A percentile compares a stretch with the other conserved stretches of the same genome.
Evolutionary conservation across 2,888 invertebrate genomes (phyloP).

Genomic region (Barypeithes pellucidus): DNA sequence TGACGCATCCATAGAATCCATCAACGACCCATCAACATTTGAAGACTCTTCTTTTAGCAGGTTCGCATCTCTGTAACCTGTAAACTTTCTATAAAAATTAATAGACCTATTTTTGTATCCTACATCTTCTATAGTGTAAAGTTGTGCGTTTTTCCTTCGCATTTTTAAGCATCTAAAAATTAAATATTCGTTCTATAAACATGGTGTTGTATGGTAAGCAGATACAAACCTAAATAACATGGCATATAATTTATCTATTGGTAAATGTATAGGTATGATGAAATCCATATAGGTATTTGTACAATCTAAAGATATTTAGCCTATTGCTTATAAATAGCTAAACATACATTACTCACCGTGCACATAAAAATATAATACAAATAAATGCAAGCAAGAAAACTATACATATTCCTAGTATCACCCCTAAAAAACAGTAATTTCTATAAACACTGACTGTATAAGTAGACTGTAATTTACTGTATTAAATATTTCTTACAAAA

Average conservation of each 20-base stretch:
- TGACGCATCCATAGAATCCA: constrained; percentile 37
- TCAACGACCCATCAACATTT: background rate
- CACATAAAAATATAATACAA: constrained; percentile 14
- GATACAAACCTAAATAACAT: too few species aligned
- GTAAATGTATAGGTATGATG: too few species aligned
- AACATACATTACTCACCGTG: constrained; percentile 1
- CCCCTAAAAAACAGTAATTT: constrained; percentile 7
- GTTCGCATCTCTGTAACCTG: background rate
- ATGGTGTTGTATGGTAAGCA: too few species aligned
- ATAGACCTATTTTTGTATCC: constrained; percentile 20
- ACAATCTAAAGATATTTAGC: too few species aligned
- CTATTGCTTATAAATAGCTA: too few species aligned
- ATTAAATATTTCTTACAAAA: background rate
- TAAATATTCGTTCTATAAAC: too few species aligned
- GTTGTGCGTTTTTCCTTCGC: constrained; percentile 21
- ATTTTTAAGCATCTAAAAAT: constrained; percentile 7
- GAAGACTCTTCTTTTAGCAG: constrained; percentile 7
- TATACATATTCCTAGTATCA: constrained; percentile 3
- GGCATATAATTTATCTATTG: too few species aligned
- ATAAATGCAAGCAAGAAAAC: constrained; percentile 3
- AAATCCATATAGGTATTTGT: too few species aligned
- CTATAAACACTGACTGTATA: too few species aligned
- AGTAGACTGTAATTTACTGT: background rate
- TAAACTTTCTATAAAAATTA: constrained; percentile 27
- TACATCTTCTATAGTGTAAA: constrained; percentile 29